Evolutionary conservation across 2,113 vertebrate species (phyloP), one percentile per base, ranked within the genome.

Genomic region (Semnornis frantzii): DNA sequence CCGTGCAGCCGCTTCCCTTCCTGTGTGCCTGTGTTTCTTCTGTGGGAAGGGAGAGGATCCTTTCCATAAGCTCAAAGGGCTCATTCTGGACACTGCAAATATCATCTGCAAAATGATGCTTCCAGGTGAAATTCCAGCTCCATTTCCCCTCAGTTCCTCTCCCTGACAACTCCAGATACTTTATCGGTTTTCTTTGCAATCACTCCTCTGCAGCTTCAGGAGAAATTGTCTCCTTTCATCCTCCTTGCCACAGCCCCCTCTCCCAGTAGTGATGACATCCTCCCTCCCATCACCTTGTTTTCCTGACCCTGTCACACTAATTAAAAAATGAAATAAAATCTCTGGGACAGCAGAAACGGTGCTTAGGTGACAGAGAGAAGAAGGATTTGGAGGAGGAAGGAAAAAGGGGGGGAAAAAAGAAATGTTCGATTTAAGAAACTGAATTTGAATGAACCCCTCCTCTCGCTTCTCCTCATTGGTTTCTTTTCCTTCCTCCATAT

Each of bases 381-480:
- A 23, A 57, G 42, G 9, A 46, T n/a, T 46, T 28, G 28, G 15
- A 69, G 28, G 21, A 85, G 4, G 19, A 18, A 69, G 27, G 8
- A 9, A 37, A 34, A 33, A 10, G 9, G 8, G 2, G 1, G 5
- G 6, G 2, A 0, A 11, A 4, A 3, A 11, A 3, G 9, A 11
- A 42, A 50, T 60, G 59, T 5, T 92, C 70, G 77, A 87, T 73
- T 93, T 76, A 75, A 95, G 62, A 72, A 75, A 66, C 27, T 85
- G 54, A 33, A 87, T 96, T 88, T 88, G 68, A 88, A 91, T 94
- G 96, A 92, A 82, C 58, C 82, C 89, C 95, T 77, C 97, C 96
- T 87, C 74, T 60, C 1, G 3, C 55, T 64, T 23, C 3, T 79
- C 52, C 82, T 63, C 70, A 96, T 96, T 96, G 96, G 96, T 79